Conservation (phyloP, 2,888 invertebrate genomes). For the Drosophila mimica region DNA sequence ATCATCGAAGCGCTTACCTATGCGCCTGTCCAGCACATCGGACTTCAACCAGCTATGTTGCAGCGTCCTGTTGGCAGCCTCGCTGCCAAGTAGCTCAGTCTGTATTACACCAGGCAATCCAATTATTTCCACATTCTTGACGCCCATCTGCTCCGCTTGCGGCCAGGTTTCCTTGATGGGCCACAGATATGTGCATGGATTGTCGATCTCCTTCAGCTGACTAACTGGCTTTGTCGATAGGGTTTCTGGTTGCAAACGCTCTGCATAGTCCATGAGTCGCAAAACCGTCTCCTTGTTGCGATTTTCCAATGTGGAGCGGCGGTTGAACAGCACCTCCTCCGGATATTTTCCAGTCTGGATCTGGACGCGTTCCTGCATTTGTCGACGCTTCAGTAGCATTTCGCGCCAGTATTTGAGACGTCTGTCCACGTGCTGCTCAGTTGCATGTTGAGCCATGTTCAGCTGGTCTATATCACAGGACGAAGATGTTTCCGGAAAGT, state of each 20-base stretch:
- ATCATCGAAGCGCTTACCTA: conserved; percentile 58
- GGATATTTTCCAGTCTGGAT: conserved; percentile 57
- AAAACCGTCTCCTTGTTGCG: conserved; percentile 72
- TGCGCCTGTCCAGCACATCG: conserved; percentile 54
- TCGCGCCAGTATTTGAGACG: conserved; percentile 79
- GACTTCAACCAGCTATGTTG: conserved; percentile 71
- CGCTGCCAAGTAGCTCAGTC: conserved; percentile 69
- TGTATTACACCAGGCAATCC: conserved; percentile 66
- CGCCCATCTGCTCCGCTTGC: conserved; percentile 49
- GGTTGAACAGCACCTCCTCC: conserved; percentile 73
- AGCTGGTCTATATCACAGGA: conserved; percentile 24
- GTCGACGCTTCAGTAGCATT: conserved; percentile 60
- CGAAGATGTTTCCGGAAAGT: conserved; percentile 66
- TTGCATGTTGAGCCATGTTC: neutral
- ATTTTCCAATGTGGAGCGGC: conserved; percentile 70
- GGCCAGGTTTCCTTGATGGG: conserved; percentile 70
- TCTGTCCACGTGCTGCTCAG: conserved; percentile 66
- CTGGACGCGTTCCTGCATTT: conserved; percentile 58
- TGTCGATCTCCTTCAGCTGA: conserved; percentile 42
- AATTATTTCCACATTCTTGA: conserved; percentile 66
- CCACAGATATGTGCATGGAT: conserved; percentile 35
- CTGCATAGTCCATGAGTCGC: conserved; percentile 75
- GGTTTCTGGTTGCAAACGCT: conserved; percentile 58
- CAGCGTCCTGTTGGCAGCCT: conserved; percentile 22
- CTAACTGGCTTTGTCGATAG: conserved; percentile 23